Evolutionary conservation across 2,797 vertebrate species (phyloP).

Genomic region (Pseudochirops cupreus): DNA sequence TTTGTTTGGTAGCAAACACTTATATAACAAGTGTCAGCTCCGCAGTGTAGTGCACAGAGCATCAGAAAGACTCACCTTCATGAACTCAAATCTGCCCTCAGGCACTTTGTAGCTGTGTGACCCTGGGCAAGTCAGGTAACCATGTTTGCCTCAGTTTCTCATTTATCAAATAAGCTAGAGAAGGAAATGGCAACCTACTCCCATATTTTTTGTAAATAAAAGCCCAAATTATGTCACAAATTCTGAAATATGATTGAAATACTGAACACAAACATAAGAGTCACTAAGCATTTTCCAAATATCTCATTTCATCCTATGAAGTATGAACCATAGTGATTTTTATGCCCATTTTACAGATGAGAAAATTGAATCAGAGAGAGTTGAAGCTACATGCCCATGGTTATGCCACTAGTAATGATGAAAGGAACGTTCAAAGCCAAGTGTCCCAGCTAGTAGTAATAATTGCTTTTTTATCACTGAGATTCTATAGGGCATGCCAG

Average conservation of each 20-base stretch:
- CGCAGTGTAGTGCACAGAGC: neutral
- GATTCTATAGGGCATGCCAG: neutral
- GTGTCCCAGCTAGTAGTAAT: neutral
- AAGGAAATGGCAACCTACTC: neutral
- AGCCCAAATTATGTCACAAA: neutral
- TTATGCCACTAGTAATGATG: neutral
- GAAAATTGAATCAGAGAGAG: neutral
- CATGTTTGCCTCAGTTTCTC: neutral
- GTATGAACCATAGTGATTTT: neutral
- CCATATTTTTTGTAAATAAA: neutral
- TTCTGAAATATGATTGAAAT: neutral
- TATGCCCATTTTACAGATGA: neutral
- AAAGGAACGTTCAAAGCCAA: neutral
- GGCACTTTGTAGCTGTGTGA: neutral
- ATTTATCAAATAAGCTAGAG: neutral
- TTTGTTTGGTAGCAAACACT: neutral
- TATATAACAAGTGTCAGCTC: neutral
- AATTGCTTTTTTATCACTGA: neutral
- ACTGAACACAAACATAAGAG: neutral
- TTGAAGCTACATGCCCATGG: neutral
- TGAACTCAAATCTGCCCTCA: neutral
- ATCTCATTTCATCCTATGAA: neutral
- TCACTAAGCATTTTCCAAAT: neutral
- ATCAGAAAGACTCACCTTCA: neutral
- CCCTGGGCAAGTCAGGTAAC: neutral